These are phyloP conservation scores for Xyrauchen texanus DNA, from an alignment of 2,113 vertebrate species.

Conservation along the genomic window DNA sequence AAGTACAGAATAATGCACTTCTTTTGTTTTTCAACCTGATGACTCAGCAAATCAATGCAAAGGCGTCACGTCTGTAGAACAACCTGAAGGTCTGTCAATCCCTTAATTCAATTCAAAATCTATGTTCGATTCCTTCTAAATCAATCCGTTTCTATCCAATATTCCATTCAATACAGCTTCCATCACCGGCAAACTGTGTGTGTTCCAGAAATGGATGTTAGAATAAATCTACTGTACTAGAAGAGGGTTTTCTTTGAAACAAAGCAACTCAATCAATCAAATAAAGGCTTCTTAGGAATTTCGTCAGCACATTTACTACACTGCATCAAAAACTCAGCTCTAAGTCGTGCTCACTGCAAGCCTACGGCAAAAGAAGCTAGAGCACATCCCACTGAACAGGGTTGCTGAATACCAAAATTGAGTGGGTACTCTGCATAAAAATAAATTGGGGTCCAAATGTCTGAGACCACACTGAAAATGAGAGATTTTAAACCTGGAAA, in stretches of 20 bases:
- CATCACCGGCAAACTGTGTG: neutral
- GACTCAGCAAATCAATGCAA: conserved; percentile 11
- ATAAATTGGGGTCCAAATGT: neutral
- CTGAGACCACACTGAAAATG: too few species aligned
- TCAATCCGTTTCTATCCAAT: conserved; percentile 28
- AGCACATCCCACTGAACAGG: neutral
- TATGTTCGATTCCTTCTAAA: conserved; percentile 14
- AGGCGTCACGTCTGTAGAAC: neutral
- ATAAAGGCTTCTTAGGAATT: neutral
- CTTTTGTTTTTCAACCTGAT: neutral
- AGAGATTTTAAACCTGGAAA: too few species aligned
- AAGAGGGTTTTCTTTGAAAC: conserved; percentile 4
- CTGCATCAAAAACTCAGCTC: neutral
- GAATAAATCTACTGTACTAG: neutral
- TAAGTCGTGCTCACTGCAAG: neutral
- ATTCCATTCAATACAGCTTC: conserved; percentile 1
- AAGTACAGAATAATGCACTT: neutral
- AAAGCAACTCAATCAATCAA: conserved; percentile 1
- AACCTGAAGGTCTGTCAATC: neutral
- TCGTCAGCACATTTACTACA: neutral
- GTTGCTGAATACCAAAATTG: too few species aligned
- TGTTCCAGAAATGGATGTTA: neutral
- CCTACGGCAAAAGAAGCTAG: neutral
- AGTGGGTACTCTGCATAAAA: neutral
- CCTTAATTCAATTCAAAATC: conserved; percentile 16